Evolutionary conservation across 2,888 invertebrate species (phyloP).

Genomic region (Pristionchus fissidentatus): DNA sequence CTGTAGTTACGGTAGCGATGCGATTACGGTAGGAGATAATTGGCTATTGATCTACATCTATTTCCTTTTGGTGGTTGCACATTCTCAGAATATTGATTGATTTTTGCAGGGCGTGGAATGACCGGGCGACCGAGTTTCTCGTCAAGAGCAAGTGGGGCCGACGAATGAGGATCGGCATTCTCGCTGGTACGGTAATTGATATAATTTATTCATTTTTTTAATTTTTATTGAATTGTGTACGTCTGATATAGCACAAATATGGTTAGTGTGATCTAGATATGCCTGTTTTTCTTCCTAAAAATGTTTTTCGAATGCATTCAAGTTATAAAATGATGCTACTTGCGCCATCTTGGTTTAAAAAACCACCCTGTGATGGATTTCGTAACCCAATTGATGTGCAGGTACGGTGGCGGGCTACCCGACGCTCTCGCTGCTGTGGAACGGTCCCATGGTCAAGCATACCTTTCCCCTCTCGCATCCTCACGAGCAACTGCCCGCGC

Average conservation of each 20-base stretch:
- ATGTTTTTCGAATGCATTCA: no score
- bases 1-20: neutral
- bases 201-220: no score
- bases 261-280: no score
- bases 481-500: constrained; percentile 36
- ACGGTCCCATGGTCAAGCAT: constrained; percentile 69
- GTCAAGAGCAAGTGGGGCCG: constrained; percentile 61
- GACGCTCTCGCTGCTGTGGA: constrained; percentile 60
- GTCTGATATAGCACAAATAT: neutral
- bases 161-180: constrained; percentile 62
- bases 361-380: neutral
- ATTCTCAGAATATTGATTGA: neutral
- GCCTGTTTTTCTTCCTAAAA: no score
- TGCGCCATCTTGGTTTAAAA: no score
- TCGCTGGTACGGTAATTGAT: constrained; percentile 57
- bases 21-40: no score
- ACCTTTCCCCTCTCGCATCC: constrained; percentile 60
- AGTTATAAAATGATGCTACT: no score
- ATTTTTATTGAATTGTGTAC: neutral
- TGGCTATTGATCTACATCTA: neutral
- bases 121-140: constrained; percentile 56
- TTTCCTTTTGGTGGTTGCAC: neutral
- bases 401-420: constrained; percentile 68
- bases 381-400: neutral
- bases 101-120: constrained; percentile 54